Base-by-base conservation (phyloP, 2,113 vertebrate species). In the Rhinolophus ferrumequinum region DNA sequence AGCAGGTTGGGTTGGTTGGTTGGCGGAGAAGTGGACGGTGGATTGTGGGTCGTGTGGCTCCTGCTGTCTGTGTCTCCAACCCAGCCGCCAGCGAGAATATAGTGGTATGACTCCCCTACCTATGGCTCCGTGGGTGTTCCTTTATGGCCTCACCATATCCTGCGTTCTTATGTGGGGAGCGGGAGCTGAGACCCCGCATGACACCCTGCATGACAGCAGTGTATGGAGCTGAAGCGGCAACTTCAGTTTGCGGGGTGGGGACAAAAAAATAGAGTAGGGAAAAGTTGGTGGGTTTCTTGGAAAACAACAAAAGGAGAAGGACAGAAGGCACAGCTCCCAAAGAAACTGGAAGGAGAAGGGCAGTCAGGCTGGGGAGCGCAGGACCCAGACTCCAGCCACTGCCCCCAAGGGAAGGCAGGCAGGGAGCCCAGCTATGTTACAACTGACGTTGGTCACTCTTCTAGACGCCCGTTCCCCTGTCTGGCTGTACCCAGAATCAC, bases 161-260 rank as follows among this genome's bases (percentile, higher is more conserved):
- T 44, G 41, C 6, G 41, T 44, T 44, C 41, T 44, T 44, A 44
- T 44, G 41, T 44, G 41, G 41, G 41, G 41, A 44, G 41, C 41
- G 6, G 41, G 41, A 44, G 41, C 41, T 6, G 41, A 44, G 41
- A 44, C 41, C 41, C 41, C 41, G 5, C 41, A 44, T 44, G 41
- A 44, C 41, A 44, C 41, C 41, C 41, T 44, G 41, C 41, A 44
- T 44, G 41, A 44, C 41, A 44, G 41, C 41, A 44, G 38, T 33
- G 15, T 58, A 19, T 5, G 41, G 69, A 52, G 60, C 58, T 93
- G n/a, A 44, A 15, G 44, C 9, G 4, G 30, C 10, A 11, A 9
- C 12, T 16, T 21, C 44, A 2, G 0, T 26, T 24, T 35, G 41
- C 41, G 6, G n/a, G 26, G 38, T 38, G 1, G 47, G 2, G 12